Percentiles rank a stretch among this genome's conserved stretches.
phyloP scores from a whole-genome alignment of 2,797 vertebrate genomes.

The Ataeniobius toweri region DNA sequence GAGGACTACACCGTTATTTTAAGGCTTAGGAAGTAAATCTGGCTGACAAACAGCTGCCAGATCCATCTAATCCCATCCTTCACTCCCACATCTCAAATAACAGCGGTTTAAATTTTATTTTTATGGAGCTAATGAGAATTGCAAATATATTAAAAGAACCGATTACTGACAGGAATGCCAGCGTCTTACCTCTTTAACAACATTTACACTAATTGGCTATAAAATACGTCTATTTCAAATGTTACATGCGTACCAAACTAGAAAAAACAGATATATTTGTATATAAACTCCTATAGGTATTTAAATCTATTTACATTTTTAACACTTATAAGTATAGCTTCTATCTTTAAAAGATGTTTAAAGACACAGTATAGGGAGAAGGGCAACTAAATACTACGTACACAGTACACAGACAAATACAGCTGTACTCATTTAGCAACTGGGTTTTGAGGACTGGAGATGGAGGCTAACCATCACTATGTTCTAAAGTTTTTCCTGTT shows the following conservation, averaged over 20 bases:
- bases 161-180: conserved; percentile 2
- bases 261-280: conserved; percentile 1
- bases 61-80: background rate
- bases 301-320: conserved; percentile 39
- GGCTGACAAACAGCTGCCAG: background rate
- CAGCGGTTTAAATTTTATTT: background rate
- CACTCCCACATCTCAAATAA: background rate
- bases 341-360: conserved; percentile 8
- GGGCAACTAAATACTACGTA: conserved; percentile 11
- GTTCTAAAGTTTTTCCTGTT: background rate
- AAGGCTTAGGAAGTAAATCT: background rate
- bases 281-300: conserved; percentile 8
- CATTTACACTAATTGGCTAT: background rate
- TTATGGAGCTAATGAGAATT: background rate
- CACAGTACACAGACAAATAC: conserved; percentile 4
- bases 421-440: background rate
- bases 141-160: background rate
- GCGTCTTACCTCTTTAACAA: conserved; percentile 19
- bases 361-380: conserved; percentile 24
- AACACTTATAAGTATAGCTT: background rate
- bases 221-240: background rate
- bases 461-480: background rate
- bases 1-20: background rate
- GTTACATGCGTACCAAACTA: background rate
- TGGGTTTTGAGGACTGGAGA: no score